Conservation (phyloP, 2,797 vertebrate species). For the Poecilia wingei region DNA sequence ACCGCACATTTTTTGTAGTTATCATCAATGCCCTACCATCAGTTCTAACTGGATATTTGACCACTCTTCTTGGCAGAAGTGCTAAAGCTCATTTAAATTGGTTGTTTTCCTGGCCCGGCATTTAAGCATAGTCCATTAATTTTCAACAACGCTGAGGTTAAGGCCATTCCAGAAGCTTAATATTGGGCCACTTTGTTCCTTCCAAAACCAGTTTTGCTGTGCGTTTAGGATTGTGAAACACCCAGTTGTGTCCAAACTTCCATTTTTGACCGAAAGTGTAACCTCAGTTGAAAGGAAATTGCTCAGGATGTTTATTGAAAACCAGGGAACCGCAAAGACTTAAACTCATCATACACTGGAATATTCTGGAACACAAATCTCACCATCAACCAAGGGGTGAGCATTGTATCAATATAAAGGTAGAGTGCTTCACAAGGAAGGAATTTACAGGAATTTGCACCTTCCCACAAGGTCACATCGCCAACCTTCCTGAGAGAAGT, state of each 20-base stretch:
- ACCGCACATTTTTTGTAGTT: neutral
- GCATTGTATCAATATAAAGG: neutral
- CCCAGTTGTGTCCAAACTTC: neutral
- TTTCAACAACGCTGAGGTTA: conserved; percentile 9
- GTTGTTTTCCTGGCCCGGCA: neutral
- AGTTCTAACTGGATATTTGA: neutral
- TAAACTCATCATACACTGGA: neutral
- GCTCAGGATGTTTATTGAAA: neutral
- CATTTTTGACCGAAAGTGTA: neutral
- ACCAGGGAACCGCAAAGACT: neutral
- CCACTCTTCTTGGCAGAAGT: neutral
- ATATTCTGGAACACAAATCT: neutral
- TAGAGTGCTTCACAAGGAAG: neutral
- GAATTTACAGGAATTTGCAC: neutral
- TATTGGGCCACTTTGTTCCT: neutral
- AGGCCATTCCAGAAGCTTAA: conserved; percentile 22
- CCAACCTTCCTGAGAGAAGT: neutral
- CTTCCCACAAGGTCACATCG: neutral
- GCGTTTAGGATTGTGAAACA: neutral
- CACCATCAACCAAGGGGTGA: neutral
- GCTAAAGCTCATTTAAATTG: neutral
- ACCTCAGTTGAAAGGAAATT: neutral
- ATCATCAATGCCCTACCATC: neutral
- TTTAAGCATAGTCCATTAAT: neutral
- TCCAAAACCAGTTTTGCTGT: neutral